Evolutionary conservation across 2,888 invertebrate species (phyloP).

Genomic region (Drosophila cracens): DNA sequence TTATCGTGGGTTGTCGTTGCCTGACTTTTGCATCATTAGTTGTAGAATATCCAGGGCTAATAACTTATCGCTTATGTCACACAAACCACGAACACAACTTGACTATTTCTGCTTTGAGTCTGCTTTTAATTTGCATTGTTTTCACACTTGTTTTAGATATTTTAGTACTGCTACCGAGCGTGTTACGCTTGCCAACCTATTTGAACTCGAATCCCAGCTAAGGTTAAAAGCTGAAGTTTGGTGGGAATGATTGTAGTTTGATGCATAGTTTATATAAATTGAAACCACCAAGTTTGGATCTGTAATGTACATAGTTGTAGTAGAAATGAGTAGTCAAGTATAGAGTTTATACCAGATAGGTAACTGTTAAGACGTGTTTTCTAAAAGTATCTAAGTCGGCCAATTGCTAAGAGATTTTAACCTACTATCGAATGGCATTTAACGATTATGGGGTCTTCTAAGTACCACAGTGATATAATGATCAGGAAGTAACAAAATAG

Average conservation of each 20-base stretch:
- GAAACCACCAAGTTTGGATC: neutral
- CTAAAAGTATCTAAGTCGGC: neutral
- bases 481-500: too few species aligned
- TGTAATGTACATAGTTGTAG: neutral
- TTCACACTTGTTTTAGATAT: neutral
- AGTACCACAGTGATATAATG: too few species aligned
- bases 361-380: neutral
- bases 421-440: too few species aligned
- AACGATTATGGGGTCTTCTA: too few species aligned
- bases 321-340: neutral
- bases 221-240: neutral
- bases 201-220: neutral
- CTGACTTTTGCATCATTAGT: slow-evolving; percentile 62
- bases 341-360: neutral
- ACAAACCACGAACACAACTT: slow-evolving; percentile 27
- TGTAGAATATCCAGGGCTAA: slow-evolving; percentile 35
- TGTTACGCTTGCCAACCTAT: neutral
- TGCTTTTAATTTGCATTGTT: slow-evolving; percentile 5
- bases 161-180: neutral
- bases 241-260: neutral
- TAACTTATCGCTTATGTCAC: slow-evolving; percentile 32
- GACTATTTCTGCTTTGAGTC: slow-evolving; percentile 9
- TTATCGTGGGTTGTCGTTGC: slow-evolving; percentile 26
- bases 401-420: too few species aligned
- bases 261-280: neutral